Evolutionary conservation across 2,797 vertebrate genomes (phyloP), one percentile per base, ranked within the genome.

Genomic region (Limnodromus scolopaceus): DNA sequence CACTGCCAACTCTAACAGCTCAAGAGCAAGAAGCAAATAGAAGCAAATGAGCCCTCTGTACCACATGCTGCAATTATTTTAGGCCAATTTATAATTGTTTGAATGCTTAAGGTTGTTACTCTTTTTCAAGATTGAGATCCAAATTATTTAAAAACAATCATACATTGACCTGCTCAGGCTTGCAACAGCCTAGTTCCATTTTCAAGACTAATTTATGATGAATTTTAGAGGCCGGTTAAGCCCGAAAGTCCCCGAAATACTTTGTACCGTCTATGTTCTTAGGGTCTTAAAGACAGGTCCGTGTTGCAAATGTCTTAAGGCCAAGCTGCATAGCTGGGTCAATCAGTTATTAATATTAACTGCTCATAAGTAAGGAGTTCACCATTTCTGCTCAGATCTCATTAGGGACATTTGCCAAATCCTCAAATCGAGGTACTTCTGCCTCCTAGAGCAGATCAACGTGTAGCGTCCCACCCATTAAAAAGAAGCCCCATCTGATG

Each of bases 21-120:
- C 55, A 22, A 68, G 53, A 94, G 43, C 66, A 83, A 91, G 72
- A 86, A 60, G 49, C 74, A 78, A 93, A 89, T 32, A 75, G 81
- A 82, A 45, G 66, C 66, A 71, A 79, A 83, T 23, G 36, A 88
- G 53, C 34, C 30, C 84, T 46, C 57, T 78, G 71, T 51, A 80
- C 64, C 64, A 65, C 87, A 28, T 3, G 13, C 51, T 58, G 28
- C 22, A 8, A 58, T 79, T 65, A 82, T 69, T 87, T 76, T 41
- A 39, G 27, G 78, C 34, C 32, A 43, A 71, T 36, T 84, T 60
- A 11, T 76, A 72, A 68, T 76, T 51, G 79, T 70, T 70, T 74
- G 78, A 70, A 43, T 16, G 7, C 72, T 90, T 23, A 17, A 25
- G 34, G 38, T 76, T 28, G 41, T 75, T 53, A 8, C 46, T 63